A percentile compares a stretch with the other conserved stretches of the same genome.
phyloP scores from a whole-genome alignment of 2,888 invertebrate species.

The Resseliella maxima region DNA sequence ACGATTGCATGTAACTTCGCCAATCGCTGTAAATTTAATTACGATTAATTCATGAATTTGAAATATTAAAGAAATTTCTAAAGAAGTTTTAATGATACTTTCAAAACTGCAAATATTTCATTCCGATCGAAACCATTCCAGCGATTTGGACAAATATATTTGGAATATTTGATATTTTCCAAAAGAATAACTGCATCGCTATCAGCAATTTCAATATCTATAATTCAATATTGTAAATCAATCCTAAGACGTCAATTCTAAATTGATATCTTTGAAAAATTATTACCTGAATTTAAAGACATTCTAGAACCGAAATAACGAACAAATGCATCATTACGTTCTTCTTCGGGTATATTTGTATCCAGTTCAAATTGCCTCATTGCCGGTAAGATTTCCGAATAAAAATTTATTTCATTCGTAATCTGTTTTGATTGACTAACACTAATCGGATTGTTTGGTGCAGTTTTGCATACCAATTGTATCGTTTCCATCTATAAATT shows the following conservation, averaged over 20 bases:
- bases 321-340: background rate
- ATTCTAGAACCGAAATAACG: background rate
- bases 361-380: background rate
- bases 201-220: background rate
- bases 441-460: background rate
- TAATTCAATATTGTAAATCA: background rate
- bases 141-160: background rate
- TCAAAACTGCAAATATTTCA: background rate
- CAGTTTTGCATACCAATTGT: background rate
- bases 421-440: background rate
- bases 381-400: background rate
- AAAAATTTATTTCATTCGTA: background rate
- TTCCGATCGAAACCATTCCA: background rate
- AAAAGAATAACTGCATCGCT: background rate
- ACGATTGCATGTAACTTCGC: background rate
- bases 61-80: background rate
- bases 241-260: background rate
- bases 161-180: background rate
- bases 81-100: background rate
- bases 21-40: background rate
- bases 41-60: background rate
- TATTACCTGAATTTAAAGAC: background rate
- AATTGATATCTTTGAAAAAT: background rate
- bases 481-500: background rate
- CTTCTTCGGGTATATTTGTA: background rate